These are phyloP conservation scores for Tetraodon nigroviridis DNA, from an alignment of 2,113 vertebrate genomes.

Conservation along the genomic window DNA sequence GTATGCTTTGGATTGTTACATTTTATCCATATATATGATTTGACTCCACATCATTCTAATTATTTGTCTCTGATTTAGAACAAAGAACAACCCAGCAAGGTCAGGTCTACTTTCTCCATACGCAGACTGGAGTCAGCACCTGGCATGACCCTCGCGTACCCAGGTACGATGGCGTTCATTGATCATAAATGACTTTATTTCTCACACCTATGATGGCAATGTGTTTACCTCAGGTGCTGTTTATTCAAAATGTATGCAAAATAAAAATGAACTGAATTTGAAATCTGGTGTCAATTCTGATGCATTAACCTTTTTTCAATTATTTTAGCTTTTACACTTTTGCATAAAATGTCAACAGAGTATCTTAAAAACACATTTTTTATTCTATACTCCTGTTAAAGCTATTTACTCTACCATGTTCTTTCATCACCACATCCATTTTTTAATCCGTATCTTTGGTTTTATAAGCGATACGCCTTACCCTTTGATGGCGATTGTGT, in stretches of 20 bases:
- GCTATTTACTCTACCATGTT: too few species aligned
- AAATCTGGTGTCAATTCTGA: slow-evolving; percentile 1
- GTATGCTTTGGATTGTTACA: slow-evolving; percentile 37
- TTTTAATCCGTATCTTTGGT: too few species aligned
- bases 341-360: too few species aligned
- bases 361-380: too few species aligned
- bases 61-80: slow-evolving; percentile 70
- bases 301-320: too few species aligned
- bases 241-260: neutral
- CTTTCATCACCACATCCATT: too few species aligned
- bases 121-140: slow-evolving; percentile 94
- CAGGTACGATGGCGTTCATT: slow-evolving; percentile 68
- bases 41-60: slow-evolving; percentile 25
- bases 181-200: slow-evolving; percentile 23
- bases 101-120: slow-evolving; percentile 95
- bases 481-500: neutral
- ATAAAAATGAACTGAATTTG: slow-evolving; percentile 57
- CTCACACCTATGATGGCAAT: slow-evolving; percentile 15
- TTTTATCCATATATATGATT: slow-evolving; percentile 34
- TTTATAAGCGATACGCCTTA: too few species aligned
- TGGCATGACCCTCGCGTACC: slow-evolving; percentile 96
- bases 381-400: too few species aligned
- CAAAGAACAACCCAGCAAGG: slow-evolving; percentile 96
- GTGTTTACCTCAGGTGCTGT: neutral
- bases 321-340: too few species aligned